Evolutionary conservation across 1,140 invertebrate genomes (phyloP).

Genomic region (Tetragnatha versicolor): DNA sequence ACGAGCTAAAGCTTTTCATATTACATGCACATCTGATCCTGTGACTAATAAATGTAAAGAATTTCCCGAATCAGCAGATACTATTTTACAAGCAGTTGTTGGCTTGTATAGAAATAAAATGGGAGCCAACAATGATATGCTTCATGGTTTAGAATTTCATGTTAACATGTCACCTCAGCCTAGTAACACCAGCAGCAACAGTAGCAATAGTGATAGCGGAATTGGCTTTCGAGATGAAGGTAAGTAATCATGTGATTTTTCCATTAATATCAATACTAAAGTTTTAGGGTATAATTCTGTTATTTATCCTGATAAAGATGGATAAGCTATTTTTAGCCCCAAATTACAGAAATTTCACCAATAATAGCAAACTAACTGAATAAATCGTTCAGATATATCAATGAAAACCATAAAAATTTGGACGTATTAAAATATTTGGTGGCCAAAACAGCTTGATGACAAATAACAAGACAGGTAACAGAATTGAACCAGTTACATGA

Average conservation of each 20-base stretch:
- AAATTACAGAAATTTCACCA: not conserved
- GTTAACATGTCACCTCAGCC: slow-evolving; percentile 74
- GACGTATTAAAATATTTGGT: no score
- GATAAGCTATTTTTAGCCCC: not conserved
- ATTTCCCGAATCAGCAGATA: slow-evolving; percentile 87
- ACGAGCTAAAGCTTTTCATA: slow-evolving; percentile 79
- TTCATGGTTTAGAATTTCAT: slow-evolving; percentile 56
- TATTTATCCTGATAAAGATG: not conserved
- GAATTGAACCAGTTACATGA: no score
- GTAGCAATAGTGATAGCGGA: slow-evolving; percentile 93
- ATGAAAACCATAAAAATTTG: no score
- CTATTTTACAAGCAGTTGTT: slow-evolving; percentile 72
- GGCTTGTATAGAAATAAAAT: slow-evolving; percentile 61
- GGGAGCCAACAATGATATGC: slow-evolving; percentile 64
- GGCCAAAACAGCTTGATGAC: no score
- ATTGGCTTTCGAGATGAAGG: slow-evolving; percentile 90
- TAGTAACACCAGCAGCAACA: slow-evolving; percentile 77
- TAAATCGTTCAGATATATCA: no score
- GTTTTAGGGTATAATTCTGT: not conserved
- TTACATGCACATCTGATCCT: slow-evolving; percentile 73
- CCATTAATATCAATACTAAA: not conserved
- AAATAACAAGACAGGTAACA: no score
- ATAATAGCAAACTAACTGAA: no score
- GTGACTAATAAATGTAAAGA: slow-evolving; percentile 66
- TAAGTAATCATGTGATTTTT: slow-evolving; percentile 12